phyloP scores from a whole-genome alignment of 2,888 invertebrate species.

The Andrena marginata region DNA sequence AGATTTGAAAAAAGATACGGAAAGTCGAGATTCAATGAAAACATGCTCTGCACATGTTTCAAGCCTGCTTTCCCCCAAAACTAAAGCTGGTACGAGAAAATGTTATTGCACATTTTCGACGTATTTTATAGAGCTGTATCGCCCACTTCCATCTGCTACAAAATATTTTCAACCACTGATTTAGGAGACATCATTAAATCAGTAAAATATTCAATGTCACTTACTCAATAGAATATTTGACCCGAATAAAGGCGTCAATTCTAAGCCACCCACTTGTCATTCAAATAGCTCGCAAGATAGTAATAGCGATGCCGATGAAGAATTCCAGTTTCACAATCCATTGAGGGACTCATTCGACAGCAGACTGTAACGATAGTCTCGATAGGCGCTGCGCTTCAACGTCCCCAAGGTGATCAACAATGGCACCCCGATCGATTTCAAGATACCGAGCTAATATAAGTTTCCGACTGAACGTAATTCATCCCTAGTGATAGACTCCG shows the following conservation, averaged over 20 bases:
- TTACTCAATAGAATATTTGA: too few species aligned
- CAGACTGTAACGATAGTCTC: background rate
- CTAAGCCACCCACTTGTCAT: background rate
- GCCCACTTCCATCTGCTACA: too few species aligned
- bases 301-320: background rate
- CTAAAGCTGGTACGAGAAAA: too few species aligned
- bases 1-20: background rate
- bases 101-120: too few species aligned
- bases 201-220: too few species aligned
- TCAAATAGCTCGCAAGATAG: background rate
- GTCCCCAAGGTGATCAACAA: background rate
- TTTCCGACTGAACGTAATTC: conserved; percentile 12
- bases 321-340: background rate
- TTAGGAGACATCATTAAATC: too few species aligned
- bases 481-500: background rate
- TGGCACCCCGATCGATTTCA: background rate
- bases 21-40: background rate
- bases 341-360: background rate
- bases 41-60: background rate
- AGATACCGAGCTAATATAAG: conserved; percentile 14
- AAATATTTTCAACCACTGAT: too few species aligned
- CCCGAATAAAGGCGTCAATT: background rate
- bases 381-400: background rate
- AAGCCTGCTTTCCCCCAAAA: too few species aligned
- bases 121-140: too few species aligned